Percentiles rank a stretch among this genome's conserved stretches.
These are phyloP conservation scores for Hymenochirus boettgeri DNA, from an alignment of 2,113 vertebrate species.

Conservation along the genomic window DNA sequence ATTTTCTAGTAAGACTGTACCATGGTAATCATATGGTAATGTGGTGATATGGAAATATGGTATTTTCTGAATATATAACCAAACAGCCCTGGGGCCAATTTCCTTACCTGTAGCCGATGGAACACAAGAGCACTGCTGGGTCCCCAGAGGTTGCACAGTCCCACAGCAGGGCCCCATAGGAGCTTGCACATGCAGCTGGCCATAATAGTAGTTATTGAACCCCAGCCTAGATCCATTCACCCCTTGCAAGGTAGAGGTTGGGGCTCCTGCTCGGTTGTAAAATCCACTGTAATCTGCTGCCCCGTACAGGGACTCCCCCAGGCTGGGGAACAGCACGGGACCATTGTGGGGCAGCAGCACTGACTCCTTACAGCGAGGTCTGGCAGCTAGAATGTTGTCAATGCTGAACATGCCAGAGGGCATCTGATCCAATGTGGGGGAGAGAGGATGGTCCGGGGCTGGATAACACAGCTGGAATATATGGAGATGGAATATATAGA, in stretches of 20 bases:
- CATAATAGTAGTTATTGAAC: constrained; percentile 92
- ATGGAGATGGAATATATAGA: not conserved
- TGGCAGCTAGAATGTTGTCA: constrained; percentile 91
- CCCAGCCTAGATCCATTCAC: constrained; percentile 76
- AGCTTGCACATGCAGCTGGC: constrained; percentile 86
- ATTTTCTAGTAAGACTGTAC: no score
- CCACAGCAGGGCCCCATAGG: constrained; percentile 84
- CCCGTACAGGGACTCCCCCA: constrained; percentile 81
- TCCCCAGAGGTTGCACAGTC: constrained; percentile 72
- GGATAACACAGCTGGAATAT: no score
- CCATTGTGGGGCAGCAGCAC: constrained; percentile 75
- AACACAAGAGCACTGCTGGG: constrained; percentile 92
- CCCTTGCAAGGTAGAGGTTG: constrained; percentile 69
- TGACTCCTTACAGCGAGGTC: constrained; percentile 91
- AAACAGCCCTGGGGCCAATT: accelerated
- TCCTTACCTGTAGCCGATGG: constrained; percentile 70
- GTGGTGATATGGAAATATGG: no score
- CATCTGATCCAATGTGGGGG: constrained; percentile 67
- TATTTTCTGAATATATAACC: no score
- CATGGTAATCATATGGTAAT: no score
- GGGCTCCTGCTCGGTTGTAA: constrained; percentile 76
- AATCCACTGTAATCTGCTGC: constrained; percentile 82
- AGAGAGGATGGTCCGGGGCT: constrained; percentile 40
- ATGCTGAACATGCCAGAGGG: constrained; percentile 97
- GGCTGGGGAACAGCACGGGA: constrained; percentile 75